Evolutionary conservation across 2,797 vertebrate genomes (phyloP), one percentile per base, ranked within the genome.

Genomic region (Sebastes itinus): DNA sequence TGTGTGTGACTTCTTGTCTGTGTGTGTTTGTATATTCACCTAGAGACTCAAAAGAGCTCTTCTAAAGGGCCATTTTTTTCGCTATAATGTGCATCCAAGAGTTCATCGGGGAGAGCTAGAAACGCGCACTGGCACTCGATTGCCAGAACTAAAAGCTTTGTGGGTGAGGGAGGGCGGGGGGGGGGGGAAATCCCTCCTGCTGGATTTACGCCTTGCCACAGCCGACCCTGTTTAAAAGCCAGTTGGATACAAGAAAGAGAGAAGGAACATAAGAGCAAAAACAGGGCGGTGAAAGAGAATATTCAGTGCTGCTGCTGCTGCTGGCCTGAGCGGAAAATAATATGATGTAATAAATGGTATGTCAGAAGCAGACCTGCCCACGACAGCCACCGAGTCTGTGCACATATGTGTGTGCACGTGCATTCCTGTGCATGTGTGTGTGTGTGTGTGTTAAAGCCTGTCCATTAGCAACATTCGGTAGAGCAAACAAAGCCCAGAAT

Each of bases 301-400:
- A 91, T 89, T 90, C 87, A 83, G 69, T 61, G 83, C 63, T 68
- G 55, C 54, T 28, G 62, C 71, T 78, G 83, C 81, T 88, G 88
- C 86, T 84, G 85, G 85, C 80, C 86, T 81, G 86, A 91, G 82
- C 86, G 90, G 93, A 92, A 93, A 94, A 91, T 93, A 91, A 87
- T 85, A 87, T 92, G 92, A 91, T 86, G 90, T 89, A 87, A 93
- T 91, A 89, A 92, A 92, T 68, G 79, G 81, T 49, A 80, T 87
- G 88, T 92, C 91, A 88, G 89, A 86, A 74, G 67, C 83, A 80
- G 76, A 78, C 83, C 77, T 77, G 88, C 77, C 85, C 86, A 69
- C 55, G 3, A 83, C 72, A 69, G 74, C 72, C 77, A 30, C 49
- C n/a, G 73, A 76, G 69, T 75, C 68, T 87, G 71, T 54, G 63